Conservation (phyloP, 2,888 invertebrate species). For the Oscheius sp. region DNA sequence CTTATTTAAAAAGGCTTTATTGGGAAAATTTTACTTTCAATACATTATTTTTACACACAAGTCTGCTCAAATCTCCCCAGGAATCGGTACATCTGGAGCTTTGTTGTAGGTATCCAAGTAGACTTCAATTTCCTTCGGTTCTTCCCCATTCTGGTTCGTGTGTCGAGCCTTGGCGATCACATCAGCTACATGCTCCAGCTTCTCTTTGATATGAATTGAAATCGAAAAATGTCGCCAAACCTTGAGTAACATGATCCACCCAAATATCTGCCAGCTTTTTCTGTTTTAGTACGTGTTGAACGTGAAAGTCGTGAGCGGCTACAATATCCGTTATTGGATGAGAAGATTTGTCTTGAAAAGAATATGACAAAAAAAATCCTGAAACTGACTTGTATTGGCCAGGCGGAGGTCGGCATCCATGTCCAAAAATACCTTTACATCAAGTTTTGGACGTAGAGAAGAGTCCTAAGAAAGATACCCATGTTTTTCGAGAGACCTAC, state of each 20-base stretch:
- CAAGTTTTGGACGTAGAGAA: neutral
- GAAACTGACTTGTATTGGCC: constrained; percentile 5
- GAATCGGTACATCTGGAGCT: constrained; percentile 24
- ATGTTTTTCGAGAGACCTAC: neutral
- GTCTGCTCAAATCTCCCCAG: constrained; percentile 6
- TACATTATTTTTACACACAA: too few species aligned
- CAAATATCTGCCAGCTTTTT: constrained; percentile 28
- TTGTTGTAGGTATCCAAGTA: constrained; percentile 34
- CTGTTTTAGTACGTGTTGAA: constrained; percentile 11
- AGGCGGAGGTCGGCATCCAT: constrained; percentile 22
- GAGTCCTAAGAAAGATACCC: constrained; percentile 8
- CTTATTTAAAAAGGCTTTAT: too few species aligned
- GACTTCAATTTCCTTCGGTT: constrained; percentile 30
- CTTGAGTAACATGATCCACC: constrained; percentile 20
- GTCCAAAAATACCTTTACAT: constrained; percentile 31
- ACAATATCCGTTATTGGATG: neutral
- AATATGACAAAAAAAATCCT: neutral
- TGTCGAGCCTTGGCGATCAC: constrained; percentile 7
- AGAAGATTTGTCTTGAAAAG: neutral
- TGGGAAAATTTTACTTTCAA: too few species aligned
- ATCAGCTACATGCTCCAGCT: constrained; percentile 24
- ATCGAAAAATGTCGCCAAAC: neutral
- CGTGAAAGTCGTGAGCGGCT: constrained; percentile 7
- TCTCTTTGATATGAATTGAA: constrained; percentile 7
- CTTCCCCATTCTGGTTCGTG: neutral